phyloP scores from a whole-genome alignment of 2,113 vertebrate genomes.

The Cheirogaleus medius region DNA sequence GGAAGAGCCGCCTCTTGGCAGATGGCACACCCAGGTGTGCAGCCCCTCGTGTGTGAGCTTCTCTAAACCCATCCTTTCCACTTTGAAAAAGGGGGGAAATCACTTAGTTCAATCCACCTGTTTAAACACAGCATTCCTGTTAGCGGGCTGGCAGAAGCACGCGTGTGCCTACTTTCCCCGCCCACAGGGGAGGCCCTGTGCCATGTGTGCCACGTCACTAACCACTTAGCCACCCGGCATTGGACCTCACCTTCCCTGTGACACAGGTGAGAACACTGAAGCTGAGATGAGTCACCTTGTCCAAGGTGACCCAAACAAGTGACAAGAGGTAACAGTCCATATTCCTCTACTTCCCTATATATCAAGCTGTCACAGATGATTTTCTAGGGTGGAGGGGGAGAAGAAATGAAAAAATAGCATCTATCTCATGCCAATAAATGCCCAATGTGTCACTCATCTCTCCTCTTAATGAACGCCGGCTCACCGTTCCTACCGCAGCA shows the following conservation, averaged over 20 bases:
- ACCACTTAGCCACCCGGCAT: background rate
- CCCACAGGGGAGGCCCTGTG: rapidly evolving
- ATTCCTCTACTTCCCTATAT: background rate
- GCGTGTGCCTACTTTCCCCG: rapidly evolving
- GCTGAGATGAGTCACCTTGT: background rate
- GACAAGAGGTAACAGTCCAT: background rate
- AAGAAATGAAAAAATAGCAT: background rate
- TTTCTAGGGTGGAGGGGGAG: background rate
- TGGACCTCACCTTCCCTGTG: background rate
- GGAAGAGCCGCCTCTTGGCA: background rate
- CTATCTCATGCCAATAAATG: background rate
- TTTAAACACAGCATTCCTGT: background rate
- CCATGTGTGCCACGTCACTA: rapidly evolving
- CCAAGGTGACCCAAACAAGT: background rate
- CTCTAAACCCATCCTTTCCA: background rate
- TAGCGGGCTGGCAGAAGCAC: background rate
- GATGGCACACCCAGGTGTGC: too few relatives aligned
- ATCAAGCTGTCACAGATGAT: background rate
- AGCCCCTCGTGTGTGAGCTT: background rate
- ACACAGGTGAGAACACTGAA: background rate
- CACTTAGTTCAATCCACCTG: background rate
- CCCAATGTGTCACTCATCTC: background rate
- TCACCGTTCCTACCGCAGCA: background rate
- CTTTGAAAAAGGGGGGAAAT: background rate
- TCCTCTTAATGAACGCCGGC: background rate